Conservation (phyloP, 2,888 invertebrate genomes). For the Maniola hyperantus region DNA sequence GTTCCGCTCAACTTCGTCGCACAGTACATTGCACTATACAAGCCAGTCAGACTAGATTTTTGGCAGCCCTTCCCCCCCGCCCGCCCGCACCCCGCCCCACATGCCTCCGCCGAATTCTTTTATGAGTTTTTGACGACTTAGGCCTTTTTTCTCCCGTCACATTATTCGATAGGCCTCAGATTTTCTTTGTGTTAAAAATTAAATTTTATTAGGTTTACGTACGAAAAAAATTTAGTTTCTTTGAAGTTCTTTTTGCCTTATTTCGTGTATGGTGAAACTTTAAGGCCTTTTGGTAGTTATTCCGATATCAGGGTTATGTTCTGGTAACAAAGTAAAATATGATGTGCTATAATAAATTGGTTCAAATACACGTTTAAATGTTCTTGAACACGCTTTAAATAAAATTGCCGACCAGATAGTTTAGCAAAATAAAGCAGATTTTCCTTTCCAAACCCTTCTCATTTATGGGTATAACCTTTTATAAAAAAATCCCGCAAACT, state of each 20-base stretch:
- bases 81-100: conserved; percentile 38
- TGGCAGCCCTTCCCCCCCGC: conserved; percentile 57
- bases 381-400: too few relatives aligned
- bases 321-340: neutral
- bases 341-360: neutral
- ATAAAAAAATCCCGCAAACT: too few relatives aligned
- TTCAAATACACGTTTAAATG: too few relatives aligned
- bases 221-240: neutral
- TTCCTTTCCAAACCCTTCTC: too few relatives aligned
- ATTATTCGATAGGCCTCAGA: conserved; percentile 20
- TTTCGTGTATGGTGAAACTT: neutral
- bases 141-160: conserved; percentile 43
- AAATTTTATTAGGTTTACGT: conserved; percentile 9
- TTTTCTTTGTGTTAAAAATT: conserved; percentile 25
- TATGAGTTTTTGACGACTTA: conserved; percentile 68
- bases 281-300: neutral
- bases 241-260: conserved; percentile 4
- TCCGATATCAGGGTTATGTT: neutral
- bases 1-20: conserved; percentile 64
- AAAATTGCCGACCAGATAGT: too few relatives aligned
- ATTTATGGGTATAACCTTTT: too few relatives aligned
- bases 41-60: conserved; percentile 83
- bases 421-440: too few relatives aligned
- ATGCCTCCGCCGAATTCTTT: conserved; percentile 49
- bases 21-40: conserved; percentile 79